These are phyloP conservation scores for Xenopus laevis DNA, from an alignment of 2,113 vertebrate genomes.

Conservation along the genomic window DNA sequence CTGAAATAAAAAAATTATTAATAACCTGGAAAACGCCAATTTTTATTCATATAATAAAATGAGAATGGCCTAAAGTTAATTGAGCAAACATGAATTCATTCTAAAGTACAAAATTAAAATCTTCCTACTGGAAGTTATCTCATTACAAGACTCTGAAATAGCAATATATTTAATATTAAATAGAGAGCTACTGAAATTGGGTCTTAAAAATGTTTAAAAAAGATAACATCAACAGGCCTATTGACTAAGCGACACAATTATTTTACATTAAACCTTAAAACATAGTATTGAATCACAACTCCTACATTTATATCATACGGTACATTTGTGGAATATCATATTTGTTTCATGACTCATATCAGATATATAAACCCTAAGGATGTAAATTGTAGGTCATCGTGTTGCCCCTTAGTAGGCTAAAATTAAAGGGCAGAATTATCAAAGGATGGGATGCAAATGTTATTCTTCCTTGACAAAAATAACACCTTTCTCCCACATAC, in stretches of 20 bases:
- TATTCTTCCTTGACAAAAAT: too few species aligned
- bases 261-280: neutral
- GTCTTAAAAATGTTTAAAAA: neutral
- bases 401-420: too few species aligned
- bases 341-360: too few species aligned
- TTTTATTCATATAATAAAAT: constrained; percentile 56
- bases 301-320: too few species aligned
- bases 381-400: too few species aligned
- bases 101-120: constrained; percentile 53
- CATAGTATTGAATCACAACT: too few species aligned
- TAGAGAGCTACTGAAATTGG: neutral
- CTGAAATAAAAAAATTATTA: constrained; percentile 45
- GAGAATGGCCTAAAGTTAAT: constrained; percentile 53
- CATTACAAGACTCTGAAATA: neutral
- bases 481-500: too few species aligned
- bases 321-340: too few species aligned
- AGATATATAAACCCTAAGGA: too few species aligned
- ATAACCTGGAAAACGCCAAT: constrained; percentile 55
- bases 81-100: constrained; percentile 42
- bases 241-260: neutral
- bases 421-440: too few species aligned
- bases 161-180: neutral
- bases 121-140: constrained; percentile 38
- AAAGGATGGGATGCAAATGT: too few species aligned
- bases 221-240: neutral